A percentile compares a stretch with the other conserved stretches of the same genome.
These are phyloP conservation scores for Uloborus diversus DNA, from an alignment of 1,140 invertebrate genomes.

Conservation along the genomic window DNA sequence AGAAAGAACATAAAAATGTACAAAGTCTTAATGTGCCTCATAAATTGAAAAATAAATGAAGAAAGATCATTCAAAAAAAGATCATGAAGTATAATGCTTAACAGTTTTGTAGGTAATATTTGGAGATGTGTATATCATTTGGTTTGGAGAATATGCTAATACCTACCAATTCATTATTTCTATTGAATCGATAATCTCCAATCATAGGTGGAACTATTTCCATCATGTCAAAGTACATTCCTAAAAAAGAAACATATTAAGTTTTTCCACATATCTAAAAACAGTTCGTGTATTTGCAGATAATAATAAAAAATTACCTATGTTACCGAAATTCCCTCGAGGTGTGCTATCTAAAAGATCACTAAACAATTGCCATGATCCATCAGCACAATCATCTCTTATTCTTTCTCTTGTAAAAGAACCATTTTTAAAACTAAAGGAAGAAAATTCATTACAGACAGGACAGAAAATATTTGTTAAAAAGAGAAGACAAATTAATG, in stretches of 20 bases:
- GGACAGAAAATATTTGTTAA: neutral
- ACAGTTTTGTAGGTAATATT: too few relatives aligned
- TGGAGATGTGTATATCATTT: too few relatives aligned
- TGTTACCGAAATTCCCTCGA: conserved; percentile 90
- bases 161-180: conserved; percentile 44
- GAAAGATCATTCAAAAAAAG: too few relatives aligned
- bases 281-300: neutral
- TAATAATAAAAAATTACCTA: conserved; percentile 67
- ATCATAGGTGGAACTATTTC: conserved; percentile 82
- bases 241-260: conserved; percentile 69
- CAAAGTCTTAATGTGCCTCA: too few relatives aligned
- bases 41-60: too few relatives aligned
- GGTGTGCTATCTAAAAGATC: conserved; percentile 83
- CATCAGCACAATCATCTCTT: conserved; percentile 76
- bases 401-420: conserved; percentile 88
- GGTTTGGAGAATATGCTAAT: too few relatives aligned
- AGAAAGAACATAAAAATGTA: too few relatives aligned
- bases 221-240: conserved; percentile 83
- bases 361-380: conserved; percentile 86
- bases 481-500: neutral
- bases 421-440: conserved; percentile 88
- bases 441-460: neutral
- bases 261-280: too few relatives aligned
- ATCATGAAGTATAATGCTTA: too few relatives aligned
- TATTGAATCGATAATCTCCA: conserved; percentile 65